Conservation (phyloP, 2,888 invertebrate genomes). For the Erebia palarica region DNA sequence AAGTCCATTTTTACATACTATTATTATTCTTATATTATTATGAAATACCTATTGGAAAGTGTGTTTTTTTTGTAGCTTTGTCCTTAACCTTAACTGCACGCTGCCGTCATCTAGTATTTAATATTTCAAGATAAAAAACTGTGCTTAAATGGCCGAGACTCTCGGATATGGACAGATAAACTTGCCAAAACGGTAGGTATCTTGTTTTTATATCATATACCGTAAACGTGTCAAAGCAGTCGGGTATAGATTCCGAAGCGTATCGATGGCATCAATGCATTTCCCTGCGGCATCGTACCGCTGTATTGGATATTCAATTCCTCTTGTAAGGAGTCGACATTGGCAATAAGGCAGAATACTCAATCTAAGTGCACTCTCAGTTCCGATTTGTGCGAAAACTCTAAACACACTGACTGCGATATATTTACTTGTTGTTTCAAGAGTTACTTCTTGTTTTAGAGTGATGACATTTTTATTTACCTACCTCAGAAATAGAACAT, state of each 20-base stretch:
- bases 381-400: constrained; percentile 20
- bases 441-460: constrained; percentile 25
- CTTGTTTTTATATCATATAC: background rate
- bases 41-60: too few relatives aligned
- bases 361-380: constrained; percentile 29
- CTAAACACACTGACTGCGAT: background rate
- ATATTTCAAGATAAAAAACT: too few relatives aligned
- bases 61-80: too few relatives aligned
- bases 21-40: too few relatives aligned
- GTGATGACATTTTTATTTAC: constrained; percentile 27
- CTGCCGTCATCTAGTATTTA: too few relatives aligned
- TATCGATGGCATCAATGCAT: constrained; percentile 2
- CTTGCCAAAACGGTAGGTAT: background rate
- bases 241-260: background rate
- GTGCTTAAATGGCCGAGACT: too few relatives aligned
- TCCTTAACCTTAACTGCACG: too few relatives aligned
- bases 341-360: constrained; percentile 11
- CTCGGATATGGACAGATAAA: background rate
- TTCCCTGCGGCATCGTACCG: background rate
- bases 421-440: background rate
- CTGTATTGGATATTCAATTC: constrained; percentile 15
- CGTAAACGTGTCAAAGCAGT: background rate
- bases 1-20: background rate
- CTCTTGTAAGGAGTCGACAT: constrained; percentile 16
- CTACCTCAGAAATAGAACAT: background rate